A percentile compares a stretch with the other conserved stretches of the same genome.
phyloP scores from a whole-genome alignment of 2,888 invertebrate genomes.

The Macrosiphum euphorbiae region DNA sequence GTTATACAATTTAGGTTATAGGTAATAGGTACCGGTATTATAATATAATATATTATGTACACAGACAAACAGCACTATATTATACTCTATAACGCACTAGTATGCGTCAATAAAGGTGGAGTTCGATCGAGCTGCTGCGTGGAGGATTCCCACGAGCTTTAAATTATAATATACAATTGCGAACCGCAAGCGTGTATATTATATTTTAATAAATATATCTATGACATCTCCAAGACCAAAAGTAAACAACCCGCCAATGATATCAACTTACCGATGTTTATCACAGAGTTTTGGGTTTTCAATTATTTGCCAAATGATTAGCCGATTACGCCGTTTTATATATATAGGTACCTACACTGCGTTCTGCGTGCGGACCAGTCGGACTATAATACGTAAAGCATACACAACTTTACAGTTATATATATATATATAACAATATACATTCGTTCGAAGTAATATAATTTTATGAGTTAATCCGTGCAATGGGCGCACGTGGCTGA shows the following conservation, averaged over 20 bases:
- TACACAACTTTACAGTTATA: not conserved
- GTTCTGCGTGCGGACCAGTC: not conserved
- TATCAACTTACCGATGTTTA: conserved; percentile 61
- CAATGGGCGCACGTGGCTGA: conserved; percentile 47
- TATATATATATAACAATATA: not conserved
- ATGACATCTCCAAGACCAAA: conserved; percentile 18
- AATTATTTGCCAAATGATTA: conserved; percentile 60
- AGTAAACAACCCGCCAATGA: conserved; percentile 53
- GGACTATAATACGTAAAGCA: not conserved
- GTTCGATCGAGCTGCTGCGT: not conserved
- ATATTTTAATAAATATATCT: not conserved
- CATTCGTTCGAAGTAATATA: not conserved
- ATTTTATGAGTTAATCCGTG: conserved; percentile 31
- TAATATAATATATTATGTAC: not conserved
- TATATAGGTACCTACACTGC: not conserved
- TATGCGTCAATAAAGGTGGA: not conserved
- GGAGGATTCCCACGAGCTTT: conserved; percentile 27
- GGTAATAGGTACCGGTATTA: not conserved
- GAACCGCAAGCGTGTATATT: not conserved
- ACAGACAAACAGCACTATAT: too few relatives aligned
- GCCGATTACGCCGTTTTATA: conserved; percentile 27
- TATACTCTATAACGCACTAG: not conserved
- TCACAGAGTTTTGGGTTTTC: conserved; percentile 28
- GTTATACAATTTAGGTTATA: not conserved
- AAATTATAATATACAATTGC: conserved; percentile 15